These are phyloP conservation scores for Rhinogobius similis DNA, from an alignment of 2,113 vertebrate species.

Conservation along the genomic window DNA sequence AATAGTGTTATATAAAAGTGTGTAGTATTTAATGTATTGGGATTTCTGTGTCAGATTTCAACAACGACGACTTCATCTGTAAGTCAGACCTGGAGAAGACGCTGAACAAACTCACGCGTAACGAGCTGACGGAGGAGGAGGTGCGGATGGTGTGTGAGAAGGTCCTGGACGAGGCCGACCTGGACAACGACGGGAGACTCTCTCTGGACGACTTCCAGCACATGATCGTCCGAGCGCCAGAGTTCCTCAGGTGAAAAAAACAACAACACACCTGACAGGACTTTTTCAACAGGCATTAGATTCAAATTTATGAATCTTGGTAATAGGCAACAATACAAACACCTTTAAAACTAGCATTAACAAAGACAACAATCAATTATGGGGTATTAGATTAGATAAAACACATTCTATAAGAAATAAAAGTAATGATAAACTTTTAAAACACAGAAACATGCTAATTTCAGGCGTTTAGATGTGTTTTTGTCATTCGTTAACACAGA, in stretches of 20 bases:
- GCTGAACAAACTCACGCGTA: slow-evolving; percentile 87
- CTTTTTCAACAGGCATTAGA: not conserved
- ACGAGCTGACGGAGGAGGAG: slow-evolving; percentile 90
- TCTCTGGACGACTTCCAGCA: slow-evolving; percentile 95
- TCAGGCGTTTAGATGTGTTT: too few species aligned
- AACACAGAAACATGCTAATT: too few species aligned
- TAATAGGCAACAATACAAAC: too few species aligned
- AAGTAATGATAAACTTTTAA: too few species aligned
- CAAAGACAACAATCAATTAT: too few species aligned
- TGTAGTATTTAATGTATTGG: not conserved
- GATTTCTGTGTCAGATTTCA: slow-evolving; percentile 84
- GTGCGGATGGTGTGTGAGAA: slow-evolving; percentile 93
- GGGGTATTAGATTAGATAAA: too few species aligned
- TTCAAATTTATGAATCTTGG: not conserved
- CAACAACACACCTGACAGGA: not conserved
- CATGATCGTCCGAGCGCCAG: slow-evolving; percentile 91
- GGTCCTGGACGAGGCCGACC: slow-evolving; percentile 90
- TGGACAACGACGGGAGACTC: slow-evolving; percentile 90
- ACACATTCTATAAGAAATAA: too few species aligned
- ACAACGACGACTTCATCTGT: slow-evolving; percentile 93
- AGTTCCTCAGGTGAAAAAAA: slow-evolving; percentile 90
- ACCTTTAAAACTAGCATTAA: too few species aligned
- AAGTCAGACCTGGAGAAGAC: slow-evolving; percentile 93
- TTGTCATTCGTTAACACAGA: too few species aligned
- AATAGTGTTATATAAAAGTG: too few species aligned